Conservation (phyloP, 2,113 vertebrate genomes). For the Anolis sagrei region DNA sequence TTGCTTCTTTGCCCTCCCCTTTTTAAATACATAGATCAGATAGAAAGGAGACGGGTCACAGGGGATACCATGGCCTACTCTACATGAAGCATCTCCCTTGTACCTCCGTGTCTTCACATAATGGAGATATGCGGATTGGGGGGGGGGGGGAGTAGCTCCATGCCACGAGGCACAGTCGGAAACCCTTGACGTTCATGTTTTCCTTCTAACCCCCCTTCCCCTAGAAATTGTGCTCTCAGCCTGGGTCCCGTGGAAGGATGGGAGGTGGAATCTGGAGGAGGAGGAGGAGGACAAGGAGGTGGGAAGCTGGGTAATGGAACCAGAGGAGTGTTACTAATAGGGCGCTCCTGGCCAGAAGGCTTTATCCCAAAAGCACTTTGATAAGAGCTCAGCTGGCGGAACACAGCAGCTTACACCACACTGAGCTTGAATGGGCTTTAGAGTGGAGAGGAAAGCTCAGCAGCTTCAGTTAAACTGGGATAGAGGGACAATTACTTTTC, state of each 20-base stretch:
- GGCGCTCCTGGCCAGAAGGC: not conserved
- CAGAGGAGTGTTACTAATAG: not conserved
- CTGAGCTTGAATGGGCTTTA: not conserved
- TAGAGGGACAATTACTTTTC: not conserved
- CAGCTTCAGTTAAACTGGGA: not conserved
- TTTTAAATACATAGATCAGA: conserved; percentile 11
- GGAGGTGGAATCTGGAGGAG: not conserved
- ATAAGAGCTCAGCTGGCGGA: not conserved
- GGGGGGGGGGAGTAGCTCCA: fast-evolving
- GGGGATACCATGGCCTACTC: conserved; percentile 36
- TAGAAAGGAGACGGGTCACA: conserved; percentile 10
- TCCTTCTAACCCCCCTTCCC: not conserved
- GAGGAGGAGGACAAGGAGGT: not conserved
- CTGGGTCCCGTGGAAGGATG: fast-evolving
- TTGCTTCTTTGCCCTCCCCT: not conserved
- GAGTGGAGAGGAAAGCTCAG: not conserved
- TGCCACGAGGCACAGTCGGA: fast-evolving
- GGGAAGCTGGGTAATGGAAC: not conserved
- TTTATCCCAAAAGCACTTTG: conserved; percentile 11
- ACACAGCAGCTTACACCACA: no score
- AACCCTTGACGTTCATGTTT: conserved; percentile 22
- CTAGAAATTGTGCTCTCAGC: not conserved
- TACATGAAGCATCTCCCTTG: not conserved
- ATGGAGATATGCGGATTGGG: not conserved
- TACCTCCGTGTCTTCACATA: not conserved